A percentile compares a stretch with the other conserved stretches of the same genome.
These are phyloP conservation scores for Apodemia mormo DNA, from an alignment of 2,888 invertebrate genomes.

Conservation along the genomic window DNA sequence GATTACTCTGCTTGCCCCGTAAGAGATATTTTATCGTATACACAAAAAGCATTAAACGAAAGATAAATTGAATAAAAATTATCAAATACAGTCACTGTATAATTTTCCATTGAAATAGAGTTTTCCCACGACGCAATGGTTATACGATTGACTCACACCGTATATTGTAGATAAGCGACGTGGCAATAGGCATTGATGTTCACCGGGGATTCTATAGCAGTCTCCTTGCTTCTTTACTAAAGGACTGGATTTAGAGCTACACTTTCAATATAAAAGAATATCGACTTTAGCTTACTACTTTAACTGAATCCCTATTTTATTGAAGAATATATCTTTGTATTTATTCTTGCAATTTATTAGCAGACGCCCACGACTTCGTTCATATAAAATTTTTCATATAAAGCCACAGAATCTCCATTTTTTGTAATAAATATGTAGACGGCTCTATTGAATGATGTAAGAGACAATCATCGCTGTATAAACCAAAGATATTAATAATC, in stretches of 20 bases:
- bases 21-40: too few species aligned
- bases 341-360: too few species aligned
- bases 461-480: too few species aligned
- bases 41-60: too few species aligned
- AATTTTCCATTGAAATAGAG: conserved; percentile 55
- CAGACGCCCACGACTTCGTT: too few species aligned
- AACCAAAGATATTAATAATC: too few species aligned
- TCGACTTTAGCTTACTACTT: conserved; percentile 46
- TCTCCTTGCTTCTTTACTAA: conserved; percentile 68
- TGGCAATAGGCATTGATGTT: conserved; percentile 78
- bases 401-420: too few species aligned
- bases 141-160: conserved; percentile 49
- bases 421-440: too few species aligned
- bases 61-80: too few species aligned
- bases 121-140: conserved; percentile 44
- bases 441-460: too few species aligned
- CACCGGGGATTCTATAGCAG: conserved; percentile 74
- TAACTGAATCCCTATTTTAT: conserved; percentile 1
- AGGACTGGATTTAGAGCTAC: conserved; percentile 70
- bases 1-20: too few species aligned
- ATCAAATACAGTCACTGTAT: neutral
- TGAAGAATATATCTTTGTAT: conserved; percentile 1
- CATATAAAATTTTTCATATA: too few species aligned
- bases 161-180: conserved; percentile 74
- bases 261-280: conserved; percentile 59